A percentile compares a stretch with the other conserved stretches of the same genome.
phyloP scores from a whole-genome alignment of 2,888 invertebrate genomes.

The Nysson spinosus region DNA sequence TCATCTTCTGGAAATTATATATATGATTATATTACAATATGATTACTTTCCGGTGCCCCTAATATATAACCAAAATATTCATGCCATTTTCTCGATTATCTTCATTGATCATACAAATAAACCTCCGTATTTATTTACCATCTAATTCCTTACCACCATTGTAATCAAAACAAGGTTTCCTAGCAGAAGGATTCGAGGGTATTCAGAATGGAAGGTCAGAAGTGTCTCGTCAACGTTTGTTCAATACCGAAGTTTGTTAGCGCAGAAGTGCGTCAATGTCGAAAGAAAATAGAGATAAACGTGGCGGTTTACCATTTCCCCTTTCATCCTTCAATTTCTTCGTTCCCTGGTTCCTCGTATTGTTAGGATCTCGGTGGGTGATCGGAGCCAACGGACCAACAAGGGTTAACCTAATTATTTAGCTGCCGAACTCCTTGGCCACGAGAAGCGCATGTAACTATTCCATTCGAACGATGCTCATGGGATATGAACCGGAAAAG shows the following conservation, averaged over 20 bases:
- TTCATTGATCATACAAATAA: too few species aligned
- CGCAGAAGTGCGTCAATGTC: slow-evolving; percentile 28
- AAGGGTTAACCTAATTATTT: slow-evolving; percentile 71
- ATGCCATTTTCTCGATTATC: too few species aligned
- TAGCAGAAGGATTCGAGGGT: not conserved
- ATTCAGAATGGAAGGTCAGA: not conserved
- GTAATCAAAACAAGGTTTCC: slow-evolving; percentile 11
- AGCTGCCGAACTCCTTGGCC: slow-evolving; percentile 61
- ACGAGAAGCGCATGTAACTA: slow-evolving; percentile 63
- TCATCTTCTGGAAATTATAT: too few species aligned
- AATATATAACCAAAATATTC: too few species aligned
- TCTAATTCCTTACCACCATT: slow-evolving; percentile 3
- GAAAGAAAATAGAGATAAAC: slow-evolving; percentile 41
- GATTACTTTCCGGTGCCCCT: too few species aligned
- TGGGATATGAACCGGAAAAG: slow-evolving; percentile 52
- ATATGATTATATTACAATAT: too few species aligned
- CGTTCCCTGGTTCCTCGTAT: slow-evolving; percentile 24
- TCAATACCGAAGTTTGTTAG: slow-evolving; percentile 48
- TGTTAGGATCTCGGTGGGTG: slow-evolving; percentile 31
- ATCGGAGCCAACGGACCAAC: slow-evolving; percentile 56
- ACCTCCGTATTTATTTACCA: too few species aligned
- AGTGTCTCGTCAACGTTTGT: slow-evolving; percentile 45
- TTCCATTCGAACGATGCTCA: slow-evolving; percentile 66
- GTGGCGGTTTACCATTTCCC: slow-evolving; percentile 13
- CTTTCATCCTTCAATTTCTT: slow-evolving; percentile 21